phyloP scores from a whole-genome alignment of 2,113 vertebrate species.

The Lepus americanus region DNA sequence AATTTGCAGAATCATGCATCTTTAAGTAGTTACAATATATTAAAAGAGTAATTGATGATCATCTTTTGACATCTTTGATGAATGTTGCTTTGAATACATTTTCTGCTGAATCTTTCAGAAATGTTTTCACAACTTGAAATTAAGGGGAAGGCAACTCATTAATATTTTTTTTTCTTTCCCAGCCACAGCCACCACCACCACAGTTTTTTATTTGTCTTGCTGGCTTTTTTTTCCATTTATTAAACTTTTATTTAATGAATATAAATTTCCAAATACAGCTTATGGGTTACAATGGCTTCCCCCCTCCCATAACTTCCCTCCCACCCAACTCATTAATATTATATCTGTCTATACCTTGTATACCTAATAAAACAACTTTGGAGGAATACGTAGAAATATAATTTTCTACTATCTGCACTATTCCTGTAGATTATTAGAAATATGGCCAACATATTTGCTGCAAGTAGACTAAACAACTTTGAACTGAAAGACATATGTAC shows the following conservation, averaged over 20 bases:
- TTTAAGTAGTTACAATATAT: not conserved
- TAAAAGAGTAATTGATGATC: not conserved
- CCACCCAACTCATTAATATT: not conserved
- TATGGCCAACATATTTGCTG: not conserved
- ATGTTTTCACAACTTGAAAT: conserved; percentile 13
- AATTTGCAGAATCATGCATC: not conserved
- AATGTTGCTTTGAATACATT: conserved; percentile 28
- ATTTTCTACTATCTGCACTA: not conserved
- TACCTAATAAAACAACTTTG: not conserved
- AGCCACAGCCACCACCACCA: no score
- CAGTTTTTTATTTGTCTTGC: no score
- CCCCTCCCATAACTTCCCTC: no score
- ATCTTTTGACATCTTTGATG: not conserved
- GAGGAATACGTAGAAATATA: not conserved
- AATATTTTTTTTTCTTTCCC: no score
- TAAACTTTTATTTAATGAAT: no score
- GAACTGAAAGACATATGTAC: not conserved
- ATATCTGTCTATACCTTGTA: not conserved
- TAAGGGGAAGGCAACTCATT: not conserved
- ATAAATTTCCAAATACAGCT: no score
- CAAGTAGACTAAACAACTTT: not conserved
- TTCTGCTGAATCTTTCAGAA: conserved; percentile 46
- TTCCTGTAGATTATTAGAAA: not conserved
- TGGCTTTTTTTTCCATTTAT: no score
- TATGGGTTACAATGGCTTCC: no score